These are phyloP conservation scores for Poecilia wingei DNA, from an alignment of 2,797 vertebrate species.

Conservation along the genomic window DNA sequence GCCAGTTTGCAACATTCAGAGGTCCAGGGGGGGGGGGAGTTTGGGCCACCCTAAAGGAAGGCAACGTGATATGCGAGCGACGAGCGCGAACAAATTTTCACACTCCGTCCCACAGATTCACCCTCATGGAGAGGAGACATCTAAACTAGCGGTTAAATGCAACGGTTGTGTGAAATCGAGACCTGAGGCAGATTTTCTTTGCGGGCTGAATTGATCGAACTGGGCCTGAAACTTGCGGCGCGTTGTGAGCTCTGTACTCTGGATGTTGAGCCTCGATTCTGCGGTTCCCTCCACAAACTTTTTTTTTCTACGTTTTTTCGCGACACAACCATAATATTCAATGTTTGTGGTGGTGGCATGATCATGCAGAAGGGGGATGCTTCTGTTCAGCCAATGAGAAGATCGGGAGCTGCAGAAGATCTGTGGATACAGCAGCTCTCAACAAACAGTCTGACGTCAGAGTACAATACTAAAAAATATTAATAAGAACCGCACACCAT, in stretches of 20 bases:
- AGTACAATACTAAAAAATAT: no score
- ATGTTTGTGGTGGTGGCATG: not conserved
- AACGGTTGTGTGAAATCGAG: slow-evolving; percentile 59
- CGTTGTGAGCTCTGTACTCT: slow-evolving; percentile 55
- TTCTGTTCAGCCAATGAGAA: not conserved
- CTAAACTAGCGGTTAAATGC: slow-evolving; percentile 56
- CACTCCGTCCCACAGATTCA: slow-evolving; percentile 56
- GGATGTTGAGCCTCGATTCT: slow-evolving; percentile 43
- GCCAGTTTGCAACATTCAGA: slow-evolving; percentile 6
- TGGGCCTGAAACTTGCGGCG: slow-evolving; percentile 38
- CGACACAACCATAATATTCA: not conserved
- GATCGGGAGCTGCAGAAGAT: not conserved
- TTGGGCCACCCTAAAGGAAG: slow-evolving; percentile 24
- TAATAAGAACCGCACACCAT: slow-evolving; percentile 39
- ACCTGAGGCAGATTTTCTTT: slow-evolving; percentile 34
- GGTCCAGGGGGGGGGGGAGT: not conserved
- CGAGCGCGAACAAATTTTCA: slow-evolving; percentile 65
- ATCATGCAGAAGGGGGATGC: not conserved
- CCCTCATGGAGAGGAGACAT: slow-evolving; percentile 42
- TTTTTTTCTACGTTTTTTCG: not conserved
- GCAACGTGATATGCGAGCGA: slow-evolving; percentile 48
- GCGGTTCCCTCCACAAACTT: slow-evolving; percentile 3
- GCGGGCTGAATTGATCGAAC: slow-evolving; percentile 44
- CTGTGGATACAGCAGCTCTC: not conserved
- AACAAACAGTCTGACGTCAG: not conserved